These are phyloP conservation scores for Eupristina koningsbergeri DNA, from an alignment of 1,140 invertebrate species.

Conservation along the genomic window DNA sequence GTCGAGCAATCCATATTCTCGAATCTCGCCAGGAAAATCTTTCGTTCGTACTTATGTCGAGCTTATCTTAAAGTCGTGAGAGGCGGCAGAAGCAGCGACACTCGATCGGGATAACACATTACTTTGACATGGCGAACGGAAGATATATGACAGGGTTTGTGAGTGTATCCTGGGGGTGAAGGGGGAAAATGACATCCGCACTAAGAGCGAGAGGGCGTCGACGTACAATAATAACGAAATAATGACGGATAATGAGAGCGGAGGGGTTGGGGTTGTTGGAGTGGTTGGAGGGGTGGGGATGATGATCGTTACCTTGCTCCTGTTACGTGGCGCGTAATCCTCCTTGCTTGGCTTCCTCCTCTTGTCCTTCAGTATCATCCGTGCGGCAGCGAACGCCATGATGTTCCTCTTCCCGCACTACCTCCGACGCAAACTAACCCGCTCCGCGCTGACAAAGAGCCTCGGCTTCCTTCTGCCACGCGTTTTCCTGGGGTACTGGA, in stretches of 20 bases:
- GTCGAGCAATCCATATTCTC: background rate
- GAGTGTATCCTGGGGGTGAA: too few species aligned
- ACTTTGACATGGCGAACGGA: background rate
- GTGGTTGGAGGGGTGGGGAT: too few species aligned
- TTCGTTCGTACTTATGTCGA: background rate
- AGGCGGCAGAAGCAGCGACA: background rate
- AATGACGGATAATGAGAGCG: background rate
- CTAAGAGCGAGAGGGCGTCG: background rate
- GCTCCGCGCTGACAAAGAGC: background rate
- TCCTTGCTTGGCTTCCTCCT: conserved; percentile 85
- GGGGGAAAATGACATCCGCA: background rate
- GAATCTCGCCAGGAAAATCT: background rate
- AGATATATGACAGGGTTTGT: background rate
- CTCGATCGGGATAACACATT: background rate
- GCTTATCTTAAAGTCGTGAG: background rate
- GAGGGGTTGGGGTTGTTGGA: too few species aligned
- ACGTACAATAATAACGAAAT: background rate
- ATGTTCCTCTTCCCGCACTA: conserved; percentile 57
- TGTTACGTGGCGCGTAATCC: conserved; percentile 81
- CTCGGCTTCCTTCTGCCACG: background rate
- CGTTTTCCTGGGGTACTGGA: background rate
- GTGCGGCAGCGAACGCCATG: conserved; percentile 86
- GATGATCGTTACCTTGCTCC: conserved; percentile 83
- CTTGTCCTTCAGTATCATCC: conserved; percentile 88
- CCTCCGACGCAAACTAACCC: background rate